Base-by-base conservation (phyloP, 2,797 vertebrate genomes). In the Forpus xanthops region DNA sequence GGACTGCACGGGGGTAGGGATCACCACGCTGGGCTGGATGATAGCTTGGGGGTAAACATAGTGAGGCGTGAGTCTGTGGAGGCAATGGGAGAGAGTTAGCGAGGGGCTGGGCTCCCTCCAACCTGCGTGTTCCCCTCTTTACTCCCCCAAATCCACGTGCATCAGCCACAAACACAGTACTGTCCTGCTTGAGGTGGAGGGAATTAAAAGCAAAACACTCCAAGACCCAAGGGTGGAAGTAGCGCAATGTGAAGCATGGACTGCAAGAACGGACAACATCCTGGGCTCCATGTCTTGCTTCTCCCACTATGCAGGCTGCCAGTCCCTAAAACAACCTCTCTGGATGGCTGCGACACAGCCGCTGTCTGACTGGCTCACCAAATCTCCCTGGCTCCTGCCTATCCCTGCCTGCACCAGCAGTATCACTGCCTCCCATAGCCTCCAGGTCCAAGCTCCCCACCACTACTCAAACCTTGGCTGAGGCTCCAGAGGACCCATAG, bases 21-120 rank as follows among this genome's bases (percentile, higher is more conserved):
- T 98, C 96, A 99, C 98, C 98, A 99, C 97, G 65, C 98, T 98
- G 95, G 99, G 99, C 98, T 99, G 99, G 88, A 99, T 95, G 58
- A 98, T 98, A 39, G 99, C 98, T 96, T 98, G 98, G 11, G 99
- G 99, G 97, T 99, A 99, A 90, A 99, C 94, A 44, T 99, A 99
- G 74, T 98, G 99, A 82, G 99, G 98, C 5, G 99, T 97, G 94
- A 99, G 98, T 95, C 99, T 99, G 98, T 1, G 95, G 80, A 90
- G 68, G 96, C 42, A 97, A 97, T 91, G 72, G 80, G 53, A 95
- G 45, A 90, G 12, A 35, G 80, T 91, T 8, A 85, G 70, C 0
- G 14, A 91, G 67, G 72, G 74, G 80, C 1, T 31, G 71, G 23
- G 70, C 21, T 56, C 13, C 28, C 10, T 30, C 8, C 13, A 28